Evolutionary conservation across 1,140 invertebrate genomes (phyloP), one percentile per base, ranked within the genome.

Genomic region (Drosophila baimaii): DNA sequence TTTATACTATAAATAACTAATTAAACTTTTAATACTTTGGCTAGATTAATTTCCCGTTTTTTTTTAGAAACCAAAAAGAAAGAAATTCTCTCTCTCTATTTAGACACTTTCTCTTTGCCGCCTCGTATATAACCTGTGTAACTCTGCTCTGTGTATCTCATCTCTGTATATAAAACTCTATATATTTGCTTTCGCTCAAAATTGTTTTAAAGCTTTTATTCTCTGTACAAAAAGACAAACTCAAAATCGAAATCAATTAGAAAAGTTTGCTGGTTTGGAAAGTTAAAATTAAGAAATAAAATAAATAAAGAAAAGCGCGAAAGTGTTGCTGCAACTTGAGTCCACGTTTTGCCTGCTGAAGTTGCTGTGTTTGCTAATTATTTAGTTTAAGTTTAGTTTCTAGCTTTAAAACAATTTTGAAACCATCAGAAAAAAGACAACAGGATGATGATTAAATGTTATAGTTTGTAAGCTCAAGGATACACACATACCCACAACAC

Each of bases 371-470:
- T 54, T 35, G 51, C 51, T 23, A 35, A 35, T 35, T 35, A 78
- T 47, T 70, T 55, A 70, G 12, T 71, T 69, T 85, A 86, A 82
- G 82, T 88, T 21, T 61, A 54, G 73, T 51, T 57, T 47, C 41
- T 72, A 80, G 77, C 81, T 84, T 89, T 90, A 79, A 90, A 90
- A 81, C 84, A 90, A 89, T 79, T 89, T 90, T 89, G 78, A 72
- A 65, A 23, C 21, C 31, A 15, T 33, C 15, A 13, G 5, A 44
- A 21, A 27, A 9, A 17, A 58, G 2, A 3, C 15, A 21, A 27
- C 17, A 58, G 49, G 13, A 54, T 21, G 29, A 21, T 17, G 19
- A 35, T 37, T 56, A 55, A 71, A 72, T 77, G 64, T 85, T 29
- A 46, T 85, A 85, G 69, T 47, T 33, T 59, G 25, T 85, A 85